These are phyloP conservation scores for Manduca sexta DNA, from an alignment of 1,140 invertebrate species.

Conservation along the genomic window DNA sequence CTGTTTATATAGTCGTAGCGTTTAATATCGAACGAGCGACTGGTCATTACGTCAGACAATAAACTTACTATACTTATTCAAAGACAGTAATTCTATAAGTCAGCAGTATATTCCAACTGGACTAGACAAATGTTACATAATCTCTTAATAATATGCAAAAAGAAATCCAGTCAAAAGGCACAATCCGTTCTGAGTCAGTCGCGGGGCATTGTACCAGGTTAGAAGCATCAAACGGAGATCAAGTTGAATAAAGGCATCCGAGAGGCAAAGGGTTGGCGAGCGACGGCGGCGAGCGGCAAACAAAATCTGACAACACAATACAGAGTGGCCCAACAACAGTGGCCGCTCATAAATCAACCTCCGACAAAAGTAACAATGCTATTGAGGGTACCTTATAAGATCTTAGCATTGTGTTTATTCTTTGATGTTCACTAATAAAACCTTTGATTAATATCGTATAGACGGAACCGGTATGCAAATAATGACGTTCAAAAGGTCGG, in stretches of 20 bases:
- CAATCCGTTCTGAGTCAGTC: slow-evolving; percentile 25
- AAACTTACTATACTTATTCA: no score
- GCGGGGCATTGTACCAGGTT: slow-evolving; percentile 50
- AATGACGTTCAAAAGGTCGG: slow-evolving; percentile 53
- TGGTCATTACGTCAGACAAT: no score
- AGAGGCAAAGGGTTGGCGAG: slow-evolving; percentile 54
- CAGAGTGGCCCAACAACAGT: slow-evolving; percentile 67
- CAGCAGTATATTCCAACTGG: no score
- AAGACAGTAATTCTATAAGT: no score
- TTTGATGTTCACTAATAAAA: slow-evolving; percentile 74
- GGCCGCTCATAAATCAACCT: slow-evolving; percentile 71
- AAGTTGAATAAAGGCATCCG: slow-evolving; percentile 61
- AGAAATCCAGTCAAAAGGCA: slow-evolving; percentile 4
- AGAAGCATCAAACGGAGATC: slow-evolving; percentile 64
- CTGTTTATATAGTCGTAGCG: no score
- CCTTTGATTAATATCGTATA: slow-evolving; percentile 73
- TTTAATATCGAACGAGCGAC: no score
- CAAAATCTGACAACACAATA: slow-evolving; percentile 71
- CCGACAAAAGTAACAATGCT: slow-evolving; percentile 71
- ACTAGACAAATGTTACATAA: no score
- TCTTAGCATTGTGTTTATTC: slow-evolving; percentile 70
- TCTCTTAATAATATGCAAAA: neutral
- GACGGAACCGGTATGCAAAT: slow-evolving; percentile 71
- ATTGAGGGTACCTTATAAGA: slow-evolving; percentile 73
- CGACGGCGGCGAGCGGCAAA: slow-evolving; percentile 67